Evolutionary conservation across 2,888 invertebrate genomes (phyloP), one percentile per base, ranked within the genome.

Genomic region (Agrilus cyanescens): DNA sequence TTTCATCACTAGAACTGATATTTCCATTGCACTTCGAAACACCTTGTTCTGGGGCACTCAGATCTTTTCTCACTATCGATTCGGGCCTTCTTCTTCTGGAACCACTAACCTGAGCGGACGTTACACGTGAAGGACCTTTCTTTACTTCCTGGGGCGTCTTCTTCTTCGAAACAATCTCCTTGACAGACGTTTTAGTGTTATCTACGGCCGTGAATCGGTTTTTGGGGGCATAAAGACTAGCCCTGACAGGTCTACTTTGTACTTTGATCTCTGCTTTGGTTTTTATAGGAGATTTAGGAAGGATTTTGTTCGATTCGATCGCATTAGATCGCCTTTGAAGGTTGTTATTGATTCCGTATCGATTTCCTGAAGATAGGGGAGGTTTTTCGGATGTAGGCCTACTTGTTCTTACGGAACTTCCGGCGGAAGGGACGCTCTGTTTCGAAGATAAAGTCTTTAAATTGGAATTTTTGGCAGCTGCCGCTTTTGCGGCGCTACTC

Each of bases 401-500:
- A 42, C 42, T 45, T 31, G 41, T 44, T 18, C 42, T 49, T 31
- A 16, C 29, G 12, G 31, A 18, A 16, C 39, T 41, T 6, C 44
- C 34, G 41, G 44, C 38, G 40, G 40, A 42, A 34, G 43, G 41
- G 43, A 43, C 46, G 46, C 45, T 46, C 40, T 41, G 37, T 46
- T 50, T 38, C 34, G 16, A 8, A 37, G 20, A 37, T 37, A 45
- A 14, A 40, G 40, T 12, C 36, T 44, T 43, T 48, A 50, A 31
- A 41, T 37, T 38, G 40, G 46, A 39, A 35, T 41, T 44, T 45
- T 43, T 50, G 14, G 54, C 50, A 0, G 66, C 63, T 4, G 74
- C 70, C 43, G 71, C 66, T 59, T 75, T 75, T 0, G 76, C 76
- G 0, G 72, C 71, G 51, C 76, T 77, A 1, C 75, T 73, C 46